These are phyloP conservation scores for Glyptemys insculpta DNA, from an alignment of 2,797 vertebrate species.

Conservation along the genomic window DNA sequence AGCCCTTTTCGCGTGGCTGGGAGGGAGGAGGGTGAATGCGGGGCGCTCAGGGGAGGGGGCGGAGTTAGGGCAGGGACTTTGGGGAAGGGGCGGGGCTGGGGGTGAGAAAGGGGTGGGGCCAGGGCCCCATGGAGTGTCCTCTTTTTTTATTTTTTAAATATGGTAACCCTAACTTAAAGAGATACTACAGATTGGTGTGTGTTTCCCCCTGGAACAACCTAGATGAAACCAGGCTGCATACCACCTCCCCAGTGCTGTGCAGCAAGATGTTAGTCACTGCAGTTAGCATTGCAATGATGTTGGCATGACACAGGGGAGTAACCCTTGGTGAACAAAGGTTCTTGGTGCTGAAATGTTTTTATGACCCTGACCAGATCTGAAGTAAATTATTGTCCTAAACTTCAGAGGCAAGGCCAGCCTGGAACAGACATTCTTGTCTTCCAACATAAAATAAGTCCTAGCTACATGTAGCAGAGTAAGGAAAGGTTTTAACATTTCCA, in stretches of 20 bases:
- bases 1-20: no score
- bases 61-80: no score
- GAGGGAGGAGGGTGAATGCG: no score
- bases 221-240: constrained; percentile 3
- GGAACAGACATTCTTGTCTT: neutral
- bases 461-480: neutral
- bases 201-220: neutral
- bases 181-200: neutral
- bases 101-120: no score
- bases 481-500: neutral
- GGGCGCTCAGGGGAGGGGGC: no score
- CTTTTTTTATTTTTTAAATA: no score
- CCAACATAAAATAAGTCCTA: neutral
- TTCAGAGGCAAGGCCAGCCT: neutral
- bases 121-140: no score
- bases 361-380: neutral
- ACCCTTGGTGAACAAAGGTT: neutral
- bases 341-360: neutral
- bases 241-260: neutral
- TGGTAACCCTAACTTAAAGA: neutral
- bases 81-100: no score
- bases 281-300: neutral
- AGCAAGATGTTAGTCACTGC: neutral
- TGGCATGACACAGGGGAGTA: neutral
- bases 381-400: neutral